Conservation (phyloP, 2,888 invertebrate species). For the Harpalus rubripes region DNA sequence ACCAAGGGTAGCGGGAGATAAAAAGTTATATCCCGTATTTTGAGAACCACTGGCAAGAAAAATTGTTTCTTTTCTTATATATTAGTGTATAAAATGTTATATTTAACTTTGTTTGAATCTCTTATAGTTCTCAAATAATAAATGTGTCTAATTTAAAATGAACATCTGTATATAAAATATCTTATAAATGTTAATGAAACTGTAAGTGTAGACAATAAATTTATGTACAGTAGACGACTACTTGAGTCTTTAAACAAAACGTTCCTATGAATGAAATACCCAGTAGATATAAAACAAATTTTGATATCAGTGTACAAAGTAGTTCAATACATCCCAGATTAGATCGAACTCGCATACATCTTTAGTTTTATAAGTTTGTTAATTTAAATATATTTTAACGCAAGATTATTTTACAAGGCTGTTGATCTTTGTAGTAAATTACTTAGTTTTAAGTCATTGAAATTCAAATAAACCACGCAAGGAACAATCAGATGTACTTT, state of each 20-base stretch:
- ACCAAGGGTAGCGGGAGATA: no score
- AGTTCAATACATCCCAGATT: slow-evolving; percentile 55
- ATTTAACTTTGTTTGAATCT: no score
- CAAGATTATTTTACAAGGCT: slow-evolving; percentile 66
- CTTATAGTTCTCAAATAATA: no score
- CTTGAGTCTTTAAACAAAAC: slow-evolving; percentile 61
- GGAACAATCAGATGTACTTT: neutral
- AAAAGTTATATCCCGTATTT: no score
- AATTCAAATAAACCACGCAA: neutral
- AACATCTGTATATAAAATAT: no score
- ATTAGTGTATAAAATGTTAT: no score
- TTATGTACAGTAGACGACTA: slow-evolving; percentile 26
- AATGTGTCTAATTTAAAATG: no score
- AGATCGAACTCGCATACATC: slow-evolving; percentile 36
- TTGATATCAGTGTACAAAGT: slow-evolving; percentile 59
- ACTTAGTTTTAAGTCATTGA: slow-evolving; percentile 13
- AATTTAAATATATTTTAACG: slow-evolving; percentile 52
- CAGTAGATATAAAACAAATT: slow-evolving; percentile 51
- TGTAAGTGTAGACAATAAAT: slow-evolving; percentile 1
- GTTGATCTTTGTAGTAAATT: slow-evolving; percentile 57
- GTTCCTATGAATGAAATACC: slow-evolving; percentile 64
- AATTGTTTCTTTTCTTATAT: no score
- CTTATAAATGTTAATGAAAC: no score
- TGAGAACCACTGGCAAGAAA: no score
- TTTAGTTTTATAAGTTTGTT: slow-evolving; percentile 44